A percentile compares a stretch with the other conserved stretches of the same genome.
Conservation (phyloP, 2,797 vertebrate species). For the Diceros bicornis region DNA sequence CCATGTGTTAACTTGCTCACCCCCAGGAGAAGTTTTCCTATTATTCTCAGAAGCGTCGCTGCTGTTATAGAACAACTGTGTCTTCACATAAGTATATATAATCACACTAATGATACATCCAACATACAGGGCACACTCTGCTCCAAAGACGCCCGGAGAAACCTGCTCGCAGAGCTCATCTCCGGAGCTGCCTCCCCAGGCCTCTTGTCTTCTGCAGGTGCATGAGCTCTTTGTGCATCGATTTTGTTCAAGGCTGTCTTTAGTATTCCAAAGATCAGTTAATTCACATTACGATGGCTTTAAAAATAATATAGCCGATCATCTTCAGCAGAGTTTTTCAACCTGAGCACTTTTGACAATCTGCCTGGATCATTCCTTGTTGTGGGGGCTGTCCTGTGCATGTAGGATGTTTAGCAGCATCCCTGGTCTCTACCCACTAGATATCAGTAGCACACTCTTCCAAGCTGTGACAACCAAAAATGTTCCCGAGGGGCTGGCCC, state of each 20-base stretch:
- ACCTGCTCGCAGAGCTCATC: no score
- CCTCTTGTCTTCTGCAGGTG: neutral
- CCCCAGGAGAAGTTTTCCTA: neutral
- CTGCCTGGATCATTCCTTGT: neutral
- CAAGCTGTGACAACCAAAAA: neutral
- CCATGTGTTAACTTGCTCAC: neutral
- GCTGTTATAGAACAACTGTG: neutral
- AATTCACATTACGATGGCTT: neutral
- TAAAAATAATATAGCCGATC: neutral
- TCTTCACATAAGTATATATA: neutral
- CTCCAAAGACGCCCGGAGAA: neutral
- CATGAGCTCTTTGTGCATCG: neutral
- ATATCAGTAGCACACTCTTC: neutral
- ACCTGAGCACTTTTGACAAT: neutral
- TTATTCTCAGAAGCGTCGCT: neutral
- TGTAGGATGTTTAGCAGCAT: rapidly evolving
- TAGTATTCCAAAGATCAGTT: neutral
- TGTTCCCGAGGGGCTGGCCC: neutral
- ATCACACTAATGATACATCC: neutral
- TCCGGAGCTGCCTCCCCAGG: rapidly evolving
- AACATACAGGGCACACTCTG: rapidly evolving
- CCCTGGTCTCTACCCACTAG: neutral
- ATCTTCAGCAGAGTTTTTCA: neutral
- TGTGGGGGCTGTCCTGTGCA: rapidly evolving
- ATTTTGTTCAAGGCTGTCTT: neutral